phyloP scores from a whole-genome alignment of 1,140 invertebrate species.

The Zaprionus ghesquierei region DNA sequence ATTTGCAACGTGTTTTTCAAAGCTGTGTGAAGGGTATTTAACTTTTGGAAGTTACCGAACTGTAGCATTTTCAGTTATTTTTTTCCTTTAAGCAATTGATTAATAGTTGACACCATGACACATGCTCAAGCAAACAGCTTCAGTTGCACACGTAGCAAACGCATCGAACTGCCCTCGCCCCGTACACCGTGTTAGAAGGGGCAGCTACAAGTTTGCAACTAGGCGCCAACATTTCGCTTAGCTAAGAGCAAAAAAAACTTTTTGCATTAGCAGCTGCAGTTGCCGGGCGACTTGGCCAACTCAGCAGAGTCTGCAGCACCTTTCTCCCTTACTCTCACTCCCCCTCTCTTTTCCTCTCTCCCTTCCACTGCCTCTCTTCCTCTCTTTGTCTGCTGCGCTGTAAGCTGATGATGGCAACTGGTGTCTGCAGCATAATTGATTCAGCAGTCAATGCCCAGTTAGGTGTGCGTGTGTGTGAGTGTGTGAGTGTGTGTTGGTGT shows the following conservation, averaged over 20 bases:
- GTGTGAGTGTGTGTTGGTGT: slow-evolving; percentile 26
- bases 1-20: too few relatives aligned
- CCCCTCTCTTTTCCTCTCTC: not conserved
- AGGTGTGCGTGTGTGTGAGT: not conserved
- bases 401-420: slow-evolving; percentile 55
- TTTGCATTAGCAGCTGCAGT: slow-evolving; percentile 72
- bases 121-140: not conserved
- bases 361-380: slow-evolving; percentile 3
- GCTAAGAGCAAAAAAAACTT: slow-evolving; percentile 56
- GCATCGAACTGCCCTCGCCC: not conserved
- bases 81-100: slow-evolving; percentile 3
- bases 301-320: slow-evolving; percentile 20
- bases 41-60: too few relatives aligned
- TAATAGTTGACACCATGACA: slow-evolving; percentile 14
- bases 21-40: too few relatives aligned
- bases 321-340: not conserved
- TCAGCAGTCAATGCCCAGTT: slow-evolving; percentile 52
- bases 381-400: slow-evolving; percentile 8
- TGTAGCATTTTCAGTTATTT: not conserved
- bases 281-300: slow-evolving; percentile 37
- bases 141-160: not conserved
- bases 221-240: slow-evolving; percentile 38
- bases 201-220: not conserved
- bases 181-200: not conserved
- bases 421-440: slow-evolving; percentile 78